Percentiles rank a stretch among this genome's conserved stretches.
phyloP scores from a whole-genome alignment of 2,888 invertebrate species.

The Rhagonycha fulva region DNA sequence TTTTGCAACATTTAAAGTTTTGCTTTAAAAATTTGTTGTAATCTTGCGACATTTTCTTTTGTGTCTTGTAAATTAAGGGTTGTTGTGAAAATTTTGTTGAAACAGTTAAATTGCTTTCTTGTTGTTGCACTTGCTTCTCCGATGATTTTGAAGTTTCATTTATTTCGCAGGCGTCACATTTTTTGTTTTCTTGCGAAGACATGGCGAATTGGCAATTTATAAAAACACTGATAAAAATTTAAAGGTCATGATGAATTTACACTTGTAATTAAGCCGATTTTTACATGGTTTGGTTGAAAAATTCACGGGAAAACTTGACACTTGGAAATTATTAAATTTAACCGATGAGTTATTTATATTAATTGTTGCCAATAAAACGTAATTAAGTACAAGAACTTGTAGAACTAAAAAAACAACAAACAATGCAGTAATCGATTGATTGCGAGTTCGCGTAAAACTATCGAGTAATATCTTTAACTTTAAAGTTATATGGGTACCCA shows the following conservation, averaged over 20 bases:
- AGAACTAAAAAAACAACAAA: background rate
- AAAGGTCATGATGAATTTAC: background rate
- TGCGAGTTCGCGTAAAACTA: slow-evolving; percentile 2
- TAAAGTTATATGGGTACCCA: background rate
- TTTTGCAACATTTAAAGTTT: slow-evolving; percentile 31
- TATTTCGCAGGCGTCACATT: background rate
- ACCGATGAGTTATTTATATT: background rate
- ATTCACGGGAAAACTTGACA: background rate
- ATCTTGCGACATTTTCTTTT: slow-evolving; percentile 44
- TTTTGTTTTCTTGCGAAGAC: background rate
- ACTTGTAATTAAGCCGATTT: background rate
- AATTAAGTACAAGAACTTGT: background rate
- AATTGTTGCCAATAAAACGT: background rate
- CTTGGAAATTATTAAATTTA: background rate
- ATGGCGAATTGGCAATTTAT: background rate
- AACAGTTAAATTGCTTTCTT: background rate
- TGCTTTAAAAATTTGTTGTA: slow-evolving; percentile 50
- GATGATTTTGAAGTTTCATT: background rate
- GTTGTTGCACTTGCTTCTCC: background rate
- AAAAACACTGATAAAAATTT: background rate
- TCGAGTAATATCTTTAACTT: background rate
- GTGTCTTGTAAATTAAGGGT: slow-evolving; percentile 31
- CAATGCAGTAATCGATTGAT: background rate
- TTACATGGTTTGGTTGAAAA: background rate
- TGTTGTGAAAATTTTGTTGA: slow-evolving; percentile 14